Evolutionary conservation across 2,888 invertebrate species (phyloP).

Genomic region (Rhopalosiphum nymphaeae): DNA sequence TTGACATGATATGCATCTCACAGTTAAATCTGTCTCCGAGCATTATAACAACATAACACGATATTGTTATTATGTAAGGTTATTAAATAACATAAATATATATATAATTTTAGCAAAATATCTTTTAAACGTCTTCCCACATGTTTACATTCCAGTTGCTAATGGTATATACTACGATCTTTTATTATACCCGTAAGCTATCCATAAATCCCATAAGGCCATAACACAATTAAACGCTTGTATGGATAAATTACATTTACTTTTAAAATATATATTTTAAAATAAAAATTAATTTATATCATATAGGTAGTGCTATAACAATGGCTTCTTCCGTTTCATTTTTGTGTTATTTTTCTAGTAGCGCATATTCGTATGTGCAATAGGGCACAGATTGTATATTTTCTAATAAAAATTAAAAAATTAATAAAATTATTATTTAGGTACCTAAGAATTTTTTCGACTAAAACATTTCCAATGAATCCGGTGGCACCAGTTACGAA

Average conservation of each 20-base stretch:
- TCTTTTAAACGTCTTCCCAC: not conserved
- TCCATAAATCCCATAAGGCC: not conserved
- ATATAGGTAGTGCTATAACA: no score
- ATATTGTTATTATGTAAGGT: not conserved
- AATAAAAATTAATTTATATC: not conserved
- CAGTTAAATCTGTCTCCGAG: not conserved
- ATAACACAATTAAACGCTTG: not conserved
- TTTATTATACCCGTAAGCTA: not conserved
- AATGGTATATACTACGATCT: not conserved
- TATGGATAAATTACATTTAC: not conserved
- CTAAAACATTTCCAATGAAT: conserved; percentile 78
- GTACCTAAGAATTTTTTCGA: conserved; percentile 78
- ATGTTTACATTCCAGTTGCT: not conserved
- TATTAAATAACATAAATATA: not conserved
- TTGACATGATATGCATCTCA: not conserved
- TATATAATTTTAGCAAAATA: not conserved
- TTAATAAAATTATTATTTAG: not conserved
- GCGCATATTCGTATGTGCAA: no score
- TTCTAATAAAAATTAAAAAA: not conserved
- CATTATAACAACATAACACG: not conserved
- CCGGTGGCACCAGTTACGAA: conserved; percentile 88
- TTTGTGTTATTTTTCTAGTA: no score
- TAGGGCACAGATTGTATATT: no score
- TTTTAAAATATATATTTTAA: not conserved
- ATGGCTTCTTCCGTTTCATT: no score